Conservation (phyloP, 2,888 invertebrate species). For the Synanthedon vespiformis region DNA sequence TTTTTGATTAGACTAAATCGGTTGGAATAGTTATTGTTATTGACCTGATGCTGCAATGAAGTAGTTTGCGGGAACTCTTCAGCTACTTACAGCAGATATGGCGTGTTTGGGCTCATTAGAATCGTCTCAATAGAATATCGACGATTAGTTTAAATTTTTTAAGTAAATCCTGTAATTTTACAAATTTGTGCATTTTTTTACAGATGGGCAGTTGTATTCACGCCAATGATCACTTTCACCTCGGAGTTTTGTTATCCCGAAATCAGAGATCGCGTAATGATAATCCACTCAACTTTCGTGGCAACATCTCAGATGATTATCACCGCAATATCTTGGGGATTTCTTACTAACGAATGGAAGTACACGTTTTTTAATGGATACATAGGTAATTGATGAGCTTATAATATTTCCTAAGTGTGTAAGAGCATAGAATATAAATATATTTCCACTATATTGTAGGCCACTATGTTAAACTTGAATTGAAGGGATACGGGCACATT, state of each 20-base stretch:
- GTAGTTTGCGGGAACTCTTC: too few relatives aligned
- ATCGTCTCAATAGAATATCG: too few relatives aligned
- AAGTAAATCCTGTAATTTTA: conserved; percentile 1
- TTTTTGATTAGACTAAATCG: too few relatives aligned
- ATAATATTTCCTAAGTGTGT: not conserved
- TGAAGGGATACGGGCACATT: too few relatives aligned
- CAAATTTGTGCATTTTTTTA: conserved; percentile 6
- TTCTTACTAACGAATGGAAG: conserved; percentile 39
- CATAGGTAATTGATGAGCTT: conserved; percentile 23
- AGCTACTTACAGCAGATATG: too few relatives aligned
- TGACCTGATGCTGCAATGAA: too few relatives aligned
- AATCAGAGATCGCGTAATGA: conserved; percentile 40
- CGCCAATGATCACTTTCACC: conserved; percentile 32
- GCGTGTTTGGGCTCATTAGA: too few relatives aligned
- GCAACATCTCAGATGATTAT: conserved; percentile 27
- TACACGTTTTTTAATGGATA: conserved; percentile 27
- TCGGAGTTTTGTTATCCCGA: conserved; percentile 41
- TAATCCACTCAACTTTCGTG: conserved; percentile 36
- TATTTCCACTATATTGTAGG: too few relatives aligned
- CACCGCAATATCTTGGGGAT: conserved; percentile 37
- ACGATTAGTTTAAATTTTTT: not conserved
- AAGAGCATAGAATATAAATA: too few relatives aligned
- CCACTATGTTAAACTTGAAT: too few relatives aligned
- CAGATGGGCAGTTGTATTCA: conserved; percentile 44
- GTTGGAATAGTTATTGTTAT: too few relatives aligned